Percentiles rank a stretch among this genome's conserved stretches.
These are phyloP conservation scores for Lasius platythorax DNA, from an alignment of 2,888 invertebrate species.

Conservation along the genomic window DNA sequence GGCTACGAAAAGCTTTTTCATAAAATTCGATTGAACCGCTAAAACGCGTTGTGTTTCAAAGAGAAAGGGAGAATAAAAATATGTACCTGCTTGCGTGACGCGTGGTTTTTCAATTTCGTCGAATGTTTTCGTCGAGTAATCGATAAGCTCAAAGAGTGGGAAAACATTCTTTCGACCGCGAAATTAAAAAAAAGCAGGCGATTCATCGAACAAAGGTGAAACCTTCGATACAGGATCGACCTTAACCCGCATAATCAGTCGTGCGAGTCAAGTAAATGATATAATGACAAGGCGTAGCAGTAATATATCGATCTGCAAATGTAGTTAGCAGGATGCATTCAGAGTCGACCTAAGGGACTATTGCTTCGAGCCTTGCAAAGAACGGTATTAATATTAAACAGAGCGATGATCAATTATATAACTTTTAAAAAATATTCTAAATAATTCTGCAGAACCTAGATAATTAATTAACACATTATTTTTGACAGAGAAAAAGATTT, in stretches of 20 bases:
- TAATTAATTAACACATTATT: not conserved
- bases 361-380: not conserved
- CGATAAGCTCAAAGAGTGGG: not conserved
- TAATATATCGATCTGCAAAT: constrained; percentile 28
- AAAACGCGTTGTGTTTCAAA: not conserved
- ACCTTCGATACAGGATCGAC: not conserved
- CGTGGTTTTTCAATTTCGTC: not conserved
- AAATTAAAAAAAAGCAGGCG: not conserved
- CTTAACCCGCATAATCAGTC: constrained; percentile 24
- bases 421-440: not conserved
- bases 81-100: not conserved
- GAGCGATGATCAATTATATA: not conserved
- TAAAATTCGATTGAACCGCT: constrained; percentile 7
- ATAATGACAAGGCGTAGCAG: constrained; percentile 7
- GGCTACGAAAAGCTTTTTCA: not conserved
- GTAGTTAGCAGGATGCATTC: not conserved
- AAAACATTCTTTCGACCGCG: not conserved
- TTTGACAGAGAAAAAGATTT: not conserved
- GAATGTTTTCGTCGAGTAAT: not conserved
- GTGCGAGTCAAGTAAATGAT: constrained; percentile 1
- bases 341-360: not conserved
- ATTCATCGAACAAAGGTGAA: not conserved
- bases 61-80: not conserved
- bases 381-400: not conserved
- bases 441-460: not conserved